Evolutionary conservation across 2,888 invertebrate species (phyloP), one percentile per base, ranked within the genome.

Genomic region (Tenthredo amoena): DNA sequence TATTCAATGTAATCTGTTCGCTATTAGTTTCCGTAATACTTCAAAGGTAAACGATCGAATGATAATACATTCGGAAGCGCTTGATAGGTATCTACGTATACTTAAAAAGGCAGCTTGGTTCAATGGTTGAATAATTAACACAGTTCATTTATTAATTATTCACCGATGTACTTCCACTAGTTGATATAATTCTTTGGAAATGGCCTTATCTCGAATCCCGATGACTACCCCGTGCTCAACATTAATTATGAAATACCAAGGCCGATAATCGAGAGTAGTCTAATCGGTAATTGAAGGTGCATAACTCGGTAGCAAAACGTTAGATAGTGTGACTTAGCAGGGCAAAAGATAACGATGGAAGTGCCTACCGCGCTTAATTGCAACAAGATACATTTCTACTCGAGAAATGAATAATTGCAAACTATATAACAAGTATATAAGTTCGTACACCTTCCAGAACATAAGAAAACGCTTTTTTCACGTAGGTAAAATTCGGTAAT

Each of bases 331-430:
- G 55, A 77, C 47, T 47, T 18, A 77, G 9, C n/a, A 18, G 31
- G 18, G 18, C 7, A 31, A 55, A 55, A 50, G 77, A 77, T 77
- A 77, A 77, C 50, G 77, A 77, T 26, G 34, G 9, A 77, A 77
- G 10, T 55, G 18, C 76, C 7, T 15, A 31, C 9, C 9, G 55
- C 55, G 34, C n/a, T 77, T 31, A 50, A 77, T 77, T 26, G 40
- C 40, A 18, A 55, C 21, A 21, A 21, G 72, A 74, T 74, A 12
- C 21, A 74, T 31, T 40, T 43, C 77, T n/a, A 34, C 50, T 31
- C 31, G 15, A 18, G 50, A 31, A 77, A 43, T 0, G 10, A 43
- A 26, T 43, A 74, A 72, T 40, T 72, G 72, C 37, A 72, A 72
- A 72, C 18, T 34, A 4, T 1, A 6, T 26, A 68, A 37, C 7